These are phyloP conservation scores for Dendronephthya gigantea DNA, from an alignment of 64 coral and sea anemone genomes.

Conservation along the genomic window DNA sequence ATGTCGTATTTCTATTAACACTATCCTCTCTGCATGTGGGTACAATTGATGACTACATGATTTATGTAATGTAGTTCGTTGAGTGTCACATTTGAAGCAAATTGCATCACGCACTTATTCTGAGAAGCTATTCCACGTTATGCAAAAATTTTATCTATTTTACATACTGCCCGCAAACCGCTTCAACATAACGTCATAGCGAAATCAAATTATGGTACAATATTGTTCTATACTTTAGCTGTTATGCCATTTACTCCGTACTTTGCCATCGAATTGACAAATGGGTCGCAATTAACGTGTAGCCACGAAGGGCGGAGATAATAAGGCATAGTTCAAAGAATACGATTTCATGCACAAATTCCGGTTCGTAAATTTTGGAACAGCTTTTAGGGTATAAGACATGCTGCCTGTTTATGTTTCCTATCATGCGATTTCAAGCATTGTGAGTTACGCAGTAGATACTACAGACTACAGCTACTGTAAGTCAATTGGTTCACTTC, in stretches of 20 bases:
- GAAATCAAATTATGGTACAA: background rate
- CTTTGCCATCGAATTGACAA: background rate
- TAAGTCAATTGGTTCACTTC: too few relatives aligned
- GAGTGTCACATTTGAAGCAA: background rate
- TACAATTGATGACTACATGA: background rate
- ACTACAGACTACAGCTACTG: too few relatives aligned
- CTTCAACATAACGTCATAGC: background rate
- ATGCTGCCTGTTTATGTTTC: too few relatives aligned
- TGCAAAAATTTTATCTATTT: background rate
- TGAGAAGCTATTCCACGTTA: background rate
- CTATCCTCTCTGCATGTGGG: background rate
- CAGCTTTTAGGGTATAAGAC: background rate
- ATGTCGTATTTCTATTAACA: background rate
- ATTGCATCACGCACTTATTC: background rate
- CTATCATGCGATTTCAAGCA: too few relatives aligned
- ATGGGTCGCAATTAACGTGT: background rate
- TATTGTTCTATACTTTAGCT: background rate
- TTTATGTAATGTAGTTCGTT: background rate
- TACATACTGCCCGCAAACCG: background rate
- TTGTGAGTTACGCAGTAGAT: too few relatives aligned
- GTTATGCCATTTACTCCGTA: background rate
- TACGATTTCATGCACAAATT: background rate
- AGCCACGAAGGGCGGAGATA: background rate
- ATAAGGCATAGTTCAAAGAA: background rate
- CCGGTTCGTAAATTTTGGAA: background rate